Base-by-base conservation (phyloP, 2,888 invertebrate genomes). In the Xestia sexstrigata region DNA sequence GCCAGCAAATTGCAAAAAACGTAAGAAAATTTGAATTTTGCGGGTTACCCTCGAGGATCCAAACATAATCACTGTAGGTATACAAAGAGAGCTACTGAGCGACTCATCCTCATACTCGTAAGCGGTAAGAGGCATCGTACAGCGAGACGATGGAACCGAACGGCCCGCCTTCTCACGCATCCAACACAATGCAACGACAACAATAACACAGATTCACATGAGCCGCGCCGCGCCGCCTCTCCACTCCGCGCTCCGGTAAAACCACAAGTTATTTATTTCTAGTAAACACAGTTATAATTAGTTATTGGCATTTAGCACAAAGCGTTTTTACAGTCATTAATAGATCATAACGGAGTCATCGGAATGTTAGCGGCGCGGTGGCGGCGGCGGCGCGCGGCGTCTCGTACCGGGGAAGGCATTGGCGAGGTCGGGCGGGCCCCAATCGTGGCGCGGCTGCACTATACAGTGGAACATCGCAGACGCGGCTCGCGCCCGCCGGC, bases 381-480 rank as follows among this genome's bases (percentile, higher is more conserved):
- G 68, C 49, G 65, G 65, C 30, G 45, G 68, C 58, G 49, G 60
- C 58, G n/a, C n/a, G n/a, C n/a, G n/a, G n/a, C n/a, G n/a, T n/a
- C n/a, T 65, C 94, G 91, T 97, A 98, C 98, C 98, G 97, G 98
- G 98, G 95, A 98, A 98, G 47, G 98, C 98, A 93, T 98, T 97
- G 93, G 97, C 97, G 94, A 98, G 98, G 86, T 98, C 97, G 92
- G 97, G 97, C 91, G 97, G 97, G 85, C 97, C 97, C 98, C 98
- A 98, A 93, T 98, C 98, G 93, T 97, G 97, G 92, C 97, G 97
- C 96, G 98, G 98, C 96, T 98, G 98, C 93, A 98, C 98, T 91
- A 98, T 98, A 95, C 98, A 98, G 97, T 98, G 98, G 96, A 98
- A 98, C 98, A 98, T 98, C 60, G 78, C 83, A 84, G 86, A 83